Evolutionary conservation across 2,888 invertebrate genomes (phyloP), one percentile per base, ranked within the genome.

Genomic region (Yponomeuta plumbellus): DNA sequence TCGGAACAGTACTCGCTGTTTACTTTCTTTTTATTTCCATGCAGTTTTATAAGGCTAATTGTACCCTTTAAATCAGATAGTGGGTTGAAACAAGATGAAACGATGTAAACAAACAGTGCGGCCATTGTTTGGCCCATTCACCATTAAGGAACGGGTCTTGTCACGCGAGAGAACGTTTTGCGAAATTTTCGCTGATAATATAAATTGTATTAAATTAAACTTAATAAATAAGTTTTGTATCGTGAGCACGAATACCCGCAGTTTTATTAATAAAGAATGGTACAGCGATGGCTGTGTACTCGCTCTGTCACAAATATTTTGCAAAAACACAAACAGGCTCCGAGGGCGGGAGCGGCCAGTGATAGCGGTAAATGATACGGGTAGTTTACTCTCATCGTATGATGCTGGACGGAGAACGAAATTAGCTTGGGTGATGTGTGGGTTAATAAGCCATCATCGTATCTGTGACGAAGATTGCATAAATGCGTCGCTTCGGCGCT

Each of bases 141-240:
- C 82, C 80, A 83, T 82, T 85, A 85, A 84, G 84, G 84, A 87
- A 87, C 85, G 79, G 79, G 88, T 88, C 85, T 84, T 83, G 86
- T 84, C 88, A 88, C 85, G 88, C 86, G 83, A 85, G 79, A 85
- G 79, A 76, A 76, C 75, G 72, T 78, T 34, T 88, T 88, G 81
- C 85, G 84, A 86, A 88, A 88, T 76, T 40, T n/a, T 63, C 44
- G 2, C 22, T 11, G 63, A 40, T 62, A 59, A 52, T 17, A 52
- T 52, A 52, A 52, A 52, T 52, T 52, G 44, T 52, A 52, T 52
- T 52, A 52, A 52, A 52, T 52, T 52, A 52, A 52, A 52, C 44
- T 52, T 52, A 52, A 52, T 52, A 52, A 52, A 13, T 52, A 52
- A 5, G 44, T 52, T 13, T 52, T 52, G 44, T 52, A 52, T 3